Evolutionary conservation across 2,888 invertebrate species (phyloP).

Genomic region (Papilio elwesi): DNA sequence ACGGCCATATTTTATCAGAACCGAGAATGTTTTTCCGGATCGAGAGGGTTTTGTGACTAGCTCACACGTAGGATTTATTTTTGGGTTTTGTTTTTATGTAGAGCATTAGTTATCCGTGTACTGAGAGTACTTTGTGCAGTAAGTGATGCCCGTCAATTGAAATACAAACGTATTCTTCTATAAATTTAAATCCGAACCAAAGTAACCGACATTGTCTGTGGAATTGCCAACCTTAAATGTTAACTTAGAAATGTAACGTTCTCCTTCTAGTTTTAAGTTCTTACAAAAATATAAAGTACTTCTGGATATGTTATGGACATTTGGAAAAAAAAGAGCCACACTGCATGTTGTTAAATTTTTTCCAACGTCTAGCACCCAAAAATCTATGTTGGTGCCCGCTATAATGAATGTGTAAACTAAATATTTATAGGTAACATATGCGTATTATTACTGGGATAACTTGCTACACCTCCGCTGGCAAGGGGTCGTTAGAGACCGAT

Average conservation of each 20-base stretch:
- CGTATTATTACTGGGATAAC: background rate
- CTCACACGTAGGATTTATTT: conserved; percentile 59
- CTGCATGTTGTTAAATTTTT: too few relatives aligned
- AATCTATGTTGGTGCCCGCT: background rate
- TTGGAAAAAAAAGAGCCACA: too few relatives aligned
- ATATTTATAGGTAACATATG: background rate
- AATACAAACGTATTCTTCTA: conserved; percentile 3
- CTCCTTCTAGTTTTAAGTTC: background rate
- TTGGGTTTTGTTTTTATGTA: conserved; percentile 39
- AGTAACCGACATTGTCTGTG: background rate
- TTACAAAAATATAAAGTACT: background rate
- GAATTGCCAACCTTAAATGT: background rate
- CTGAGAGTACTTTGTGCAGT: background rate
- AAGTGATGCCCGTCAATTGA: background rate
- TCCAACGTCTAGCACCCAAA: background rate
- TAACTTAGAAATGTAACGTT: conserved; percentile 4
- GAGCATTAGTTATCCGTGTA: conserved; percentile 33
- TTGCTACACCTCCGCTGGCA: background rate
- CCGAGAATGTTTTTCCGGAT: conserved; percentile 82
- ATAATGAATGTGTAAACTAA: background rate
- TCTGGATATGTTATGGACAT: too few relatives aligned
- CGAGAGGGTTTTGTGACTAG: conserved; percentile 70
- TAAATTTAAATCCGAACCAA: background rate
- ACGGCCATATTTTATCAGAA: conserved; percentile 75
- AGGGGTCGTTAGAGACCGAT: background rate